phyloP scores from a whole-genome alignment of 2,113 vertebrate species.

The Taurulus bubalis region DNA sequence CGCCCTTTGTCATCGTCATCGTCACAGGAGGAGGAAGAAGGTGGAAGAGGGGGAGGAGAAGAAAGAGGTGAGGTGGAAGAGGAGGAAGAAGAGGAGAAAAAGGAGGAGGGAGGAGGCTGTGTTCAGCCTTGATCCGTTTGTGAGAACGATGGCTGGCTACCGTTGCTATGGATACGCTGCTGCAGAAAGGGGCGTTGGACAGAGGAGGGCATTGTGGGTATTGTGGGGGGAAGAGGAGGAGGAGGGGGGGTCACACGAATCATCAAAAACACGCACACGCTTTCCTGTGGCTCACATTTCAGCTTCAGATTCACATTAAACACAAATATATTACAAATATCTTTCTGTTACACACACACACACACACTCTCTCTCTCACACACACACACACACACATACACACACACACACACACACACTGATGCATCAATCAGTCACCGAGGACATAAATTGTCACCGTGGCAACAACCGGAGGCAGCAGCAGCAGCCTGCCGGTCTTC shows the following conservation, averaged over 20 bases:
- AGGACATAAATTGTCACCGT: constrained; percentile 71
- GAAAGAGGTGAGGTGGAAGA: no score
- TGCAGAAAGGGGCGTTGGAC: constrained; percentile 46
- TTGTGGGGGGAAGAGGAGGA: constrained; percentile 12
- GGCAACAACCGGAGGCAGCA: constrained; percentile 64
- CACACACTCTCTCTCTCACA: background rate
- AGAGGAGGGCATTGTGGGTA: constrained; percentile 9
- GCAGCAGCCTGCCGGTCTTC: constrained; percentile 44
- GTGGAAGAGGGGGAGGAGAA: no score
- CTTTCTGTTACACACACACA: no score
- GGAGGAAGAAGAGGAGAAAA: no score
- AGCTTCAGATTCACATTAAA: constrained; percentile 6
- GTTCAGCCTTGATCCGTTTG: constrained; percentile 30
- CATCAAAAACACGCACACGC: constrained; percentile 22
- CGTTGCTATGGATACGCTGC: constrained; percentile 51
- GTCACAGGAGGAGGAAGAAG: no score
- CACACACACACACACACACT: background rate
- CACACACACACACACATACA: background rate
- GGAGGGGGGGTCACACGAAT: constrained; percentile 30
- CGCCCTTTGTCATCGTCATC: background rate
- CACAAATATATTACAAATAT: background rate
- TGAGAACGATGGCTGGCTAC: constrained; percentile 50
- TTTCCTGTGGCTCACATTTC: constrained; percentile 18
- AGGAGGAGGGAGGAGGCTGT: background rate
- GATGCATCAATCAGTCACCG: constrained; percentile 61